Evolutionary conservation across 1,140 invertebrate species (phyloP).

Genomic region (Atopsyche davidsoni): DNA sequence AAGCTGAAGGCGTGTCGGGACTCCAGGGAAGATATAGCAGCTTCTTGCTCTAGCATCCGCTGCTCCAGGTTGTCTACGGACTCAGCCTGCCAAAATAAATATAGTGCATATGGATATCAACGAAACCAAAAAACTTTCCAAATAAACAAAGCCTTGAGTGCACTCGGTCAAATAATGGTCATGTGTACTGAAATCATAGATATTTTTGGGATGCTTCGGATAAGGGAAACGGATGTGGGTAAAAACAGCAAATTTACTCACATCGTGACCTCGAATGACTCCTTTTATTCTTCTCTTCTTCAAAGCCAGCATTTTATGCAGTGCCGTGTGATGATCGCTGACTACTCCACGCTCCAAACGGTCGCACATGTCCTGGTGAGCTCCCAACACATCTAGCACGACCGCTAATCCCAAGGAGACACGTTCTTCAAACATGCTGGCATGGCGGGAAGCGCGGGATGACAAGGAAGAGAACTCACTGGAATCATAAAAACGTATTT

Average conservation of each 20-base stretch:
- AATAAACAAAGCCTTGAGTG: too few relatives aligned
- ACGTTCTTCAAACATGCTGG: conserved; percentile 33
- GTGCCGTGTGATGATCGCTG: conserved; percentile 61
- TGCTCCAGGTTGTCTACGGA: conserved; percentile 63
- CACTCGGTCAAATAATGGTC: too few relatives aligned
- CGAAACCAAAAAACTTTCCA: too few relatives aligned
- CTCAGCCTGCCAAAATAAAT: conserved; percentile 49
- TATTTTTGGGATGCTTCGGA: neutral
- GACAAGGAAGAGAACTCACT: conserved; percentile 35
- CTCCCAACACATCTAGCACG: conserved; percentile 51
- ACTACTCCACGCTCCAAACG: conserved; percentile 63
- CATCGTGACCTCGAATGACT: conserved; percentile 50
- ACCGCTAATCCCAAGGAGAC: conserved; percentile 46
- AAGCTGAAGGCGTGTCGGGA: conserved; percentile 64
- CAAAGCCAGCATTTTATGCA: conserved; percentile 62
- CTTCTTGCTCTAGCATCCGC: conserved; percentile 65
- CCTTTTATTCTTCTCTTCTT: conserved; percentile 67
- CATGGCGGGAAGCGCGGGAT: conserved; percentile 32
- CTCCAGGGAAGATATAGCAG: conserved; percentile 64
- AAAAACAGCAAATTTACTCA: conserved; percentile 9
- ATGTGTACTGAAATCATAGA: too few relatives aligned
- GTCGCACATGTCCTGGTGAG: conserved; percentile 55
- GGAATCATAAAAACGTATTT: conserved; percentile 21
- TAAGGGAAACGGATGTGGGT: neutral
- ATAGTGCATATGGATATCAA: too few relatives aligned